Percentiles rank a stretch among this genome's conserved stretches.
These are phyloP conservation scores for Mohoua ochrocephala DNA, from an alignment of 2,113 vertebrate species.

Conservation along the genomic window DNA sequence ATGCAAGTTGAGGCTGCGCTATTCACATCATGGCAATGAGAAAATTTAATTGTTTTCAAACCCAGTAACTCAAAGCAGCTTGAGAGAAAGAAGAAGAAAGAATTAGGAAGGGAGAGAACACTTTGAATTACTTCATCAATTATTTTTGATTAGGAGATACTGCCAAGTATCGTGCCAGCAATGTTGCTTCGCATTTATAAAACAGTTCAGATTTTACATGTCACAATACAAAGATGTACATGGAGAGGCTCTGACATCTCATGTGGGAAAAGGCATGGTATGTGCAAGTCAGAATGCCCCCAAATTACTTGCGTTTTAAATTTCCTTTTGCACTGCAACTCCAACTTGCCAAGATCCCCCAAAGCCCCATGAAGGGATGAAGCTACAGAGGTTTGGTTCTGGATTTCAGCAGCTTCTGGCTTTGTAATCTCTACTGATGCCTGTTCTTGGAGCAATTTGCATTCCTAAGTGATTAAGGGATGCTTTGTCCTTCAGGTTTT, in stretches of 20 bases:
- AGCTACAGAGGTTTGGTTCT: background rate
- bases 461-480: background rate
- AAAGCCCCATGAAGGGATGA: background rate
- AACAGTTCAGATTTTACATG: background rate
- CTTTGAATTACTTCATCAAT: background rate
- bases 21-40: background rate
- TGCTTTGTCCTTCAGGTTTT: slow-evolving; percentile 41
- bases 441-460: slow-evolving; percentile 3
- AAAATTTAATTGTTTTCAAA: background rate
- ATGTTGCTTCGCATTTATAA: background rate
- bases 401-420: background rate
- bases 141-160: background rate
- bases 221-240: background rate
- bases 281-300: background rate
- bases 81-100: background rate
- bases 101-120: background rate
- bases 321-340: background rate
- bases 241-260: background rate
- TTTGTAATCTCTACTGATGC: background rate
- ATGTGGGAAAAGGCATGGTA: background rate
- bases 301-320: background rate
- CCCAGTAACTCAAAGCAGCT: background rate
- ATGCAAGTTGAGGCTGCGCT: background rate
- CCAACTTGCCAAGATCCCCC: background rate
- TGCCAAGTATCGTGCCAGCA: background rate